Conservation (phyloP, 2,113 vertebrate genomes). For the Gnathonemus echidnorhynchus region DNA sequence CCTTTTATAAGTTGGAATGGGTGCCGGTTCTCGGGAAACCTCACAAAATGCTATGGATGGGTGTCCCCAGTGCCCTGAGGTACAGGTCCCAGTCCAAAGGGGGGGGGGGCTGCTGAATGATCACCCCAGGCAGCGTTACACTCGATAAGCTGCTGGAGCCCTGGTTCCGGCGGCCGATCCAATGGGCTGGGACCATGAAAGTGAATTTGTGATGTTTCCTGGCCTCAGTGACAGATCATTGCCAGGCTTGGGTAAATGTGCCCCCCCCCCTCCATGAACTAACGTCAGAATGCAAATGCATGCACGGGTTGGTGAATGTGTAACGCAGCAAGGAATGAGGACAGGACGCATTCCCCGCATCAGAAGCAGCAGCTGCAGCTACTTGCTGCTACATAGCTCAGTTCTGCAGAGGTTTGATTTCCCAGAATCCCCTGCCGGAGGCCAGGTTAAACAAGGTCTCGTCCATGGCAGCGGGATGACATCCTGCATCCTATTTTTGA, state of each 20-base stretch:
- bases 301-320: not conserved
- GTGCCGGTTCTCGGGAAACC: not conserved
- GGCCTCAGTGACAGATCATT: not conserved
- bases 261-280: not conserved
- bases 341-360: not conserved
- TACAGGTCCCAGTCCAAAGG: too few relatives aligned
- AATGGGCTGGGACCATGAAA: not conserved
- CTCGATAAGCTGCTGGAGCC: not conserved
- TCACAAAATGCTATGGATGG: not conserved
- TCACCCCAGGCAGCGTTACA: not conserved
- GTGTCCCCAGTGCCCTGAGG: not conserved
- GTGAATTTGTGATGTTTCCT: not conserved
- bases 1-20: not conserved
- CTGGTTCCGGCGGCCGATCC: not conserved
- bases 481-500: slow-evolving; percentile 1
- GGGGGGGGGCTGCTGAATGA: not conserved
- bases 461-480: not conserved
- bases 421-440: not conserved
- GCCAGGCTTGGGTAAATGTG: not conserved
- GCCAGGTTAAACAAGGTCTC: not conserved
- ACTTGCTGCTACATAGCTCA: not conserved
- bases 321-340: not conserved
- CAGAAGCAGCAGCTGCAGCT: not conserved
- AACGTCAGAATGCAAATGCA: not conserved
- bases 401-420: not conserved